Evolutionary conservation across 2,888 invertebrate species (phyloP).

Genomic region (Shargacucullia verbasci): DNA sequence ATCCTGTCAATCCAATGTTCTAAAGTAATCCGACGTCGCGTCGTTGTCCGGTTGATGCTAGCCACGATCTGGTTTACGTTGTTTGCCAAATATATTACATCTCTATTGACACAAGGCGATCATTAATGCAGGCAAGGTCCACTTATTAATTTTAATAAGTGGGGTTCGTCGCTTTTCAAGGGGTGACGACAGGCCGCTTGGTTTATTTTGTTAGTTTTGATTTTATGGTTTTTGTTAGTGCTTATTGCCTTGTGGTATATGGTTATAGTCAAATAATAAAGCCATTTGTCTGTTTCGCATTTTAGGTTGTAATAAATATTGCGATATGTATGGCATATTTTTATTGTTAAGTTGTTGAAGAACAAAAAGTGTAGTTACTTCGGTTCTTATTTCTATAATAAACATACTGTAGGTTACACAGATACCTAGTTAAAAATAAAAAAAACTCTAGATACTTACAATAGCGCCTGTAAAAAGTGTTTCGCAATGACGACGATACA

Average conservation of each 20-base stretch:
- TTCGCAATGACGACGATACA: slow-evolving; percentile 12
- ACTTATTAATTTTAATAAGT: slow-evolving; percentile 89
- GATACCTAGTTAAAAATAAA: too few species aligned
- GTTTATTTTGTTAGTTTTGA: slow-evolving; percentile 85
- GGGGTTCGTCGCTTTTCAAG: slow-evolving; percentile 80
- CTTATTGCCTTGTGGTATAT: slow-evolving; percentile 34
- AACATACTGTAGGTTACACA: too few species aligned
- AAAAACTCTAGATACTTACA: too few species aligned
- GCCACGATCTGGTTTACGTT: slow-evolving; percentile 72
- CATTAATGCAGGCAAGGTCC: slow-evolving; percentile 87
- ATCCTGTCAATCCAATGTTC: background rate
- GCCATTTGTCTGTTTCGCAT: background rate
- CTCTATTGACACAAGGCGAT: slow-evolving; percentile 86
- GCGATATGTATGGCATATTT: too few species aligned
- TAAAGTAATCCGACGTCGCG: slow-evolving; percentile 19
- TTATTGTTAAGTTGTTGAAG: too few species aligned
- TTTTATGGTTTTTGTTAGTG: slow-evolving; percentile 75
- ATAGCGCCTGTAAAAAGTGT: slow-evolving; percentile 36
- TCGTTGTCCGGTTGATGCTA: slow-evolving; percentile 52
- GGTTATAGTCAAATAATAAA: slow-evolving; percentile 33
- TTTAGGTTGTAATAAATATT: background rate
- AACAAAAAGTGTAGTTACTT: too few species aligned
- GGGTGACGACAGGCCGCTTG: slow-evolving; percentile 74
- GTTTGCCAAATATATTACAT: slow-evolving; percentile 87
- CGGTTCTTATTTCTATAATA: too few species aligned